Evolutionary conservation across 2,888 invertebrate species (phyloP).

Genomic region (Andrena minutula): DNA sequence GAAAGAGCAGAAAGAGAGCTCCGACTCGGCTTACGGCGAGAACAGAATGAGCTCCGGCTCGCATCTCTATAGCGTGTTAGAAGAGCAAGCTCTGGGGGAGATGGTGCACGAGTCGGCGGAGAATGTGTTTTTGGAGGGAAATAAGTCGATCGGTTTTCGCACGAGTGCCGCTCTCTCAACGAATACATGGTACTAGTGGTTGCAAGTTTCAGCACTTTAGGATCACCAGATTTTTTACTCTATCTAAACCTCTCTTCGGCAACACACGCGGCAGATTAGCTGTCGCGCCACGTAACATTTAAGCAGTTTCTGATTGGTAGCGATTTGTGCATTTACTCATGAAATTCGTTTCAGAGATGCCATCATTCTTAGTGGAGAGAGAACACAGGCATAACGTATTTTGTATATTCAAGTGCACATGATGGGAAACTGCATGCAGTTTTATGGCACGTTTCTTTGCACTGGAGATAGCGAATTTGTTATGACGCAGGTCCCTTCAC

Average conservation of each 20-base stretch:
- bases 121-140: conserved; percentile 75
- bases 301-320: conserved; percentile 43
- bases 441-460: conserved; percentile 56
- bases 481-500: conserved; percentile 37
- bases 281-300: conserved; percentile 52
- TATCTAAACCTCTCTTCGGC: conserved; percentile 48
- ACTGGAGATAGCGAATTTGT: conserved; percentile 49
- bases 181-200: conserved; percentile 74
- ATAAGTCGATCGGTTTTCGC: conserved; percentile 76
- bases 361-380: conserved; percentile 54
- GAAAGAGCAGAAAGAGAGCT: conserved; percentile 74
- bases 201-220: conserved; percentile 70
- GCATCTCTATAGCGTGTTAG: conserved; percentile 83
- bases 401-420: conserved; percentile 47
- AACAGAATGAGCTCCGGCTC: conserved; percentile 81
- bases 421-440: conserved; percentile 65
- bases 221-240: conserved; percentile 59
- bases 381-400: conserved; percentile 46
- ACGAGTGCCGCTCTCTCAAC: conserved; percentile 77
- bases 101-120: conserved; percentile 77
- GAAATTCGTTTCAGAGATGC: conserved; percentile 68
- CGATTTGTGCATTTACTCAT: conserved; percentile 56
- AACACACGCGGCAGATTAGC: conserved; percentile 55
- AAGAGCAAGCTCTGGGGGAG: conserved; percentile 83
- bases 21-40: conserved; percentile 74